phyloP scores from a whole-genome alignment of 2,113 vertebrate species.

The Alligator mississippiensis region DNA sequence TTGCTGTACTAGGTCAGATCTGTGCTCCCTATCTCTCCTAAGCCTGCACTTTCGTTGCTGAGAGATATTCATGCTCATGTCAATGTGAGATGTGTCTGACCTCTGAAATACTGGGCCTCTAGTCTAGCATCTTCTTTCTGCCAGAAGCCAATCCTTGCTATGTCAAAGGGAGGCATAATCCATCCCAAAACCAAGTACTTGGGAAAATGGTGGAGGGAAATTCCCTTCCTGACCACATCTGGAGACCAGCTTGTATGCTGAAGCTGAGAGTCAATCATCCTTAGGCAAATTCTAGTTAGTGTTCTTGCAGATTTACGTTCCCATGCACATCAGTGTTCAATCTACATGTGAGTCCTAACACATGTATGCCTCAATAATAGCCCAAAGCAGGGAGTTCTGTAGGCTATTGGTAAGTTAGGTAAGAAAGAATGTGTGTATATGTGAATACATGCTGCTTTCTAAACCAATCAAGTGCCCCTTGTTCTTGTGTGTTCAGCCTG shows the following conservation, averaged over 20 bases:
- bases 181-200: not conserved
- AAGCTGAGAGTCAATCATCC: slow-evolving; percentile 20
- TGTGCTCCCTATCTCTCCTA: not conserved
- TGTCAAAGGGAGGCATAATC: slow-evolving; percentile 15
- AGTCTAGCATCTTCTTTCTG: not conserved
- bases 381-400: not conserved
- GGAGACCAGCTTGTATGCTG: not conserved
- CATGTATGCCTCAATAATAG: not conserved
- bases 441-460: not conserved
- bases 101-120: not conserved
- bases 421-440: not conserved
- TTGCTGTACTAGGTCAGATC: not conserved
- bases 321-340: not conserved
- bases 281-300: not conserved
- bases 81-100: not conserved
- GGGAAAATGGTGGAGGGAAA: slow-evolving; percentile 24
- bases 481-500: not conserved
- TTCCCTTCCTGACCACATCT: slow-evolving; percentile 36
- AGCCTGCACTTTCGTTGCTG: not conserved
- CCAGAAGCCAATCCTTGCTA: not conserved
- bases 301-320: slow-evolving; percentile 32
- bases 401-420: not conserved
- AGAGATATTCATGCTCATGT: not conserved
- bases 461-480: not conserved
- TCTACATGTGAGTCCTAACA: slow-evolving; percentile 4